Evolutionary conservation across 2,113 vertebrate species (phyloP).

Genomic region (Sebastes schlegelii): DNA sequence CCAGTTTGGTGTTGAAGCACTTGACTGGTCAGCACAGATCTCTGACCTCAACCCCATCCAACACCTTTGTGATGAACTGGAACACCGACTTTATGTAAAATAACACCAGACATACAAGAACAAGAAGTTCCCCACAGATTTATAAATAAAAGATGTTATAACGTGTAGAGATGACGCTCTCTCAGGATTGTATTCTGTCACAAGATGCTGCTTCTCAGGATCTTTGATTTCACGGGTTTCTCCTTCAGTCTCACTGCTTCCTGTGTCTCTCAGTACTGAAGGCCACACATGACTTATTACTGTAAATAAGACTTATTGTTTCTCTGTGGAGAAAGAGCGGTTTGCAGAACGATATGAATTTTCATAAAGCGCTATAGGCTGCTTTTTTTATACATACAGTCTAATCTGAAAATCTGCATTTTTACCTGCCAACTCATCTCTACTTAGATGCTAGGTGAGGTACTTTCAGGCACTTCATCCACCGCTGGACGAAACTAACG

Average conservation of each 20-base stretch:
- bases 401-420: too few relatives aligned
- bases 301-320: not conserved
- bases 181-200: not conserved
- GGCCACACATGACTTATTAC: slow-evolving; percentile 1
- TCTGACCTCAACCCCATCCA: not conserved
- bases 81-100: not conserved
- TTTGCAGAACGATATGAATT: not conserved
- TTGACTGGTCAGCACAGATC: not conserved
- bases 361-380: not conserved
- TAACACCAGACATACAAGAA: not conserved
- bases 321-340: not conserved
- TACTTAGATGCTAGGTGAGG: too few relatives aligned
- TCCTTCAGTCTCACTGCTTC: not conserved
- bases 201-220: slow-evolving; percentile 1
- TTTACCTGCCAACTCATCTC: too few relatives aligned
- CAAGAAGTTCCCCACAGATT: not conserved
- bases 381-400: too few relatives aligned
- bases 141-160: not conserved
- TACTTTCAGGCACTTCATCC: too few relatives aligned
- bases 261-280: not conserved
- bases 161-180: not conserved
- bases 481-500: too few relatives aligned
- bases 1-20: too few relatives aligned
- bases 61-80: not conserved
- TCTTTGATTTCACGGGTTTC: not conserved